Conservation (phyloP, 1,140 invertebrate species). For the Helicoverpa armigera region DNA sequence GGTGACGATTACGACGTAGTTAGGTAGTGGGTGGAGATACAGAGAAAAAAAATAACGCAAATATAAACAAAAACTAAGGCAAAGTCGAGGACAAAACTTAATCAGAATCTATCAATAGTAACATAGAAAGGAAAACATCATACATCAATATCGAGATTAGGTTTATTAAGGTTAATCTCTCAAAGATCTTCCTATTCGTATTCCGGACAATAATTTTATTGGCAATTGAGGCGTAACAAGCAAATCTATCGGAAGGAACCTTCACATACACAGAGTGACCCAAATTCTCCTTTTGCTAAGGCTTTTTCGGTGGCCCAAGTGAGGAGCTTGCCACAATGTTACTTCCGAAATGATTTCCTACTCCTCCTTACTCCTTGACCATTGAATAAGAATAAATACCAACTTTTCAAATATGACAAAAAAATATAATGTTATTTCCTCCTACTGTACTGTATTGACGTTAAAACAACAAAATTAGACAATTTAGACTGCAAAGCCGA, state of each 20-base stretch:
- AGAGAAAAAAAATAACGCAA: no score
- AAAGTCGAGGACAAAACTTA: neutral
- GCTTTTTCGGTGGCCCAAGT: slow-evolving; percentile 52
- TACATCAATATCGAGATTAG: slow-evolving; percentile 31
- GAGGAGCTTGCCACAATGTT: slow-evolving; percentile 39
- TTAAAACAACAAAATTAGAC: no score
- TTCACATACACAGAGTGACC: slow-evolving; percentile 68
- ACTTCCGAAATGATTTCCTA: neutral
- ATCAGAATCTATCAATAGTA: neutral
- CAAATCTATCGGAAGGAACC: slow-evolving; percentile 78
- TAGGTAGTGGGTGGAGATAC: no score
- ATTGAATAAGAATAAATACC: no score
- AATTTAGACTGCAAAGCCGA: no score
- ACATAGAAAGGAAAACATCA: neutral
- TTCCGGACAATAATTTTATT: slow-evolving; percentile 64
- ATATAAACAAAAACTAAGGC: no score
- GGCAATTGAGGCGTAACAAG: slow-evolving; percentile 65
- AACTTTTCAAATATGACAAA: no score
- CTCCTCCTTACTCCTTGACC: no score
- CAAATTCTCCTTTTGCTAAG: slow-evolving; percentile 64
- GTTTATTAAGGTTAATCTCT: slow-evolving; percentile 49
- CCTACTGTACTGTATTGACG: no score
- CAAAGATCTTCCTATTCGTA: slow-evolving; percentile 48
- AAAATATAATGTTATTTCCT: no score
- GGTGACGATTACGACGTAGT: no score